Percentiles rank a stretch among this genome's conserved stretches.
These are phyloP conservation scores for Calonectris borealis DNA, from an alignment of 2,113 vertebrate genomes.

Conservation along the genomic window DNA sequence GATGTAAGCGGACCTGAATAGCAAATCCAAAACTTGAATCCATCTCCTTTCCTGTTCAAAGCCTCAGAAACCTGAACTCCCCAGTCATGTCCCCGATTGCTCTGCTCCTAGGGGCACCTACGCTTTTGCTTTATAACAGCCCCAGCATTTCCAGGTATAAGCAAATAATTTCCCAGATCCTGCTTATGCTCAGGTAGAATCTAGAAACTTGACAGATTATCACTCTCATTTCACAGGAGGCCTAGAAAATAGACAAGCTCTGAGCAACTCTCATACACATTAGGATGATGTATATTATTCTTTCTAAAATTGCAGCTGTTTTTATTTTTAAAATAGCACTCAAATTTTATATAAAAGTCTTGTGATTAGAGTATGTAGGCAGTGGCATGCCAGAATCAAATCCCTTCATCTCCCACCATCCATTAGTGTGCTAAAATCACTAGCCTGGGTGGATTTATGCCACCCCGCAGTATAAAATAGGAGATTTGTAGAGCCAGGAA, in stretches of 20 bases:
- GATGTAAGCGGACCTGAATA: not conserved
- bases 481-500: not conserved
- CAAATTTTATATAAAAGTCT: not conserved
- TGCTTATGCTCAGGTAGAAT: not conserved
- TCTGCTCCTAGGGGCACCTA: not conserved
- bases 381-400: not conserved
- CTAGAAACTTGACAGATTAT: not conserved
- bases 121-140: not conserved
- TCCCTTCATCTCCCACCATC: not conserved
- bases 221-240: not conserved
- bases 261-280: not conserved
- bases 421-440: not conserved
- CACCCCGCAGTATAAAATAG: not conserved
- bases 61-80: not conserved
- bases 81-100: not conserved
- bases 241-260: not conserved
- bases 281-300: not conserved
- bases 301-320: not conserved
- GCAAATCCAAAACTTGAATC: not conserved
- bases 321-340: not conserved
- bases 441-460: not conserved
- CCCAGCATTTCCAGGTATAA: not conserved
- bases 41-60: not conserved
- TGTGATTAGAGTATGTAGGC: not conserved
- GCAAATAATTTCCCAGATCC: not conserved